These are phyloP conservation scores for Syngnathus scovelli DNA, from an alignment of 2,113 vertebrate species.

Conservation along the genomic window DNA sequence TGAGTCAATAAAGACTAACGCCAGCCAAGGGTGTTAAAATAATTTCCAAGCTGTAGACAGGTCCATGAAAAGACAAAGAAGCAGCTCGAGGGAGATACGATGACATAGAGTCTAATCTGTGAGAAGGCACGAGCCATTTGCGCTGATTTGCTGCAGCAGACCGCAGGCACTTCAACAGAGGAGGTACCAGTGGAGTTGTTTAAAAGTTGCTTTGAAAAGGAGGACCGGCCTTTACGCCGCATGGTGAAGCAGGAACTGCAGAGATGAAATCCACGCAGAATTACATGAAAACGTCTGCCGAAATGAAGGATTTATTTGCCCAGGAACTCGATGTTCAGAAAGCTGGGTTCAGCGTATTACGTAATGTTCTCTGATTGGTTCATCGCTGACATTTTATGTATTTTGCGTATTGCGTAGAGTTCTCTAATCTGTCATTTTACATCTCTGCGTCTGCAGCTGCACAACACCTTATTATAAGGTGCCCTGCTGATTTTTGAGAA, in stretches of 20 bases:
- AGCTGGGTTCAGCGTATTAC: no score
- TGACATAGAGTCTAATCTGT: not conserved
- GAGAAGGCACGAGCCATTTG: not conserved
- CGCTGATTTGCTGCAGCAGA: not conserved
- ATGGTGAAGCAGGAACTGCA: not conserved
- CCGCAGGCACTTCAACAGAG: not conserved
- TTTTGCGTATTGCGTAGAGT: no score
- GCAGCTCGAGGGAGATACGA: not conserved
- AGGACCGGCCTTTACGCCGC: not conserved
- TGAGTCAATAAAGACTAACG: not conserved
- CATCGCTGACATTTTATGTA: no score
- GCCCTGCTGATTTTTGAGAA: no score
- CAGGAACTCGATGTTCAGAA: no score
- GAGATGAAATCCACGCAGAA: not conserved
- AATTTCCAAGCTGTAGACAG: not conserved
- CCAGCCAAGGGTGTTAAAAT: not conserved
- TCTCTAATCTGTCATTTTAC: no score
- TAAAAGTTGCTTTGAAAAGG: not conserved
- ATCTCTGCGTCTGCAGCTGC: no score
- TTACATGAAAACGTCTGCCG: not conserved
- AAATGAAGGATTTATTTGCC: no score
- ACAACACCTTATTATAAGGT: no score
- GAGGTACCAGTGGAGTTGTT: not conserved
- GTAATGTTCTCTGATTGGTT: no score
- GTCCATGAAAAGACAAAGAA: constrained; percentile 1